Evolutionary conservation across 2,888 invertebrate species (phyloP).

Genomic region (Poecilobothrus nobilitatus): DNA sequence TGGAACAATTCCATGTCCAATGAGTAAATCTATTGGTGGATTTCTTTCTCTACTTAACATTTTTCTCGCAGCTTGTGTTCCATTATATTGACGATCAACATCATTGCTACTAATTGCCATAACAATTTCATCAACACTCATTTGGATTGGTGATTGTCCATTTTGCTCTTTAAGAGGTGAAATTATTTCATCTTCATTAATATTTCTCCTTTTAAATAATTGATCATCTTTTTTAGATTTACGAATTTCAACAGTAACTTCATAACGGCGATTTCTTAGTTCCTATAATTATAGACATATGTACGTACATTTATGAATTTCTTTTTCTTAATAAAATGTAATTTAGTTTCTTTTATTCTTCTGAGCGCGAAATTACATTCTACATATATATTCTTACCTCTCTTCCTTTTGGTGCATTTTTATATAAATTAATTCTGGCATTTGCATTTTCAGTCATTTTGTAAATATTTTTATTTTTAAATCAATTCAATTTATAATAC

Average conservation of each 20-base stretch:
- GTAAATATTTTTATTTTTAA: background rate
- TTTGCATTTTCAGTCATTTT: constrained; percentile 4
- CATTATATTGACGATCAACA: constrained; percentile 53
- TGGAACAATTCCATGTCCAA: constrained; percentile 73
- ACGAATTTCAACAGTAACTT: constrained; percentile 81
- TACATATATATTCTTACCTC: background rate
- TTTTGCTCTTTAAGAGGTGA: constrained; percentile 48
- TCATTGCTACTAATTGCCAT: constrained; percentile 60
- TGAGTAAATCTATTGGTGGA: constrained; percentile 84
- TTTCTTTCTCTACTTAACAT: constrained; percentile 80
- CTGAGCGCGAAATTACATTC: background rate
- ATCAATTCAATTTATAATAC: background rate
- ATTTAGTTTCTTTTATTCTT: background rate
- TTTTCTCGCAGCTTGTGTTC: constrained; percentile 76
- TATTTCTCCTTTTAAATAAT: constrained; percentile 79
- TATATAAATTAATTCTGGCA: background rate
- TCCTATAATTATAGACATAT: constrained; percentile 28
- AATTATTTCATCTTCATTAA: constrained; percentile 50
- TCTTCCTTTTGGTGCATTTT: background rate
- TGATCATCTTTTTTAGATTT: constrained; percentile 93
- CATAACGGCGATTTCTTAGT: constrained; percentile 78
- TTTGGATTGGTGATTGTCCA: constrained; percentile 41
- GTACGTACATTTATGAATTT: background rate
- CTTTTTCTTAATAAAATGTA: background rate
- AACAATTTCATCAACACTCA: constrained; percentile 65